Evolutionary conservation across 2,888 invertebrate genomes (phyloP).

Genomic region (Conus canariensis): DNA sequence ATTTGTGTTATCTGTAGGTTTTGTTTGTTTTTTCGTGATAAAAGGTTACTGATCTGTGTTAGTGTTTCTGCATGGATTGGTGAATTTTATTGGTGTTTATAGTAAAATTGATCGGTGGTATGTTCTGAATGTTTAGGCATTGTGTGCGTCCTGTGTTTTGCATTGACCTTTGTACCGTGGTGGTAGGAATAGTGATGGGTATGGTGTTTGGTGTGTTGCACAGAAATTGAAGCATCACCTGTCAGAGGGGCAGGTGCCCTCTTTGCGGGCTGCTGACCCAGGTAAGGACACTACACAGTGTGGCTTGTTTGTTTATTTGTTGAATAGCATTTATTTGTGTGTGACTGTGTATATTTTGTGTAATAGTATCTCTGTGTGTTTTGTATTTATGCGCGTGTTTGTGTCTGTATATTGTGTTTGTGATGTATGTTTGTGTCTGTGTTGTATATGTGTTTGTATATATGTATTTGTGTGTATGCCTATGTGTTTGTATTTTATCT

Average conservation of each 20-base stretch:
- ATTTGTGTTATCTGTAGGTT: too few species aligned
- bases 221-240: slow-evolving; percentile 58
- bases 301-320: too few species aligned
- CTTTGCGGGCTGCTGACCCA: slow-evolving; percentile 56
- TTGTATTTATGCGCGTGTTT: not conserved
- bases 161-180: too few species aligned
- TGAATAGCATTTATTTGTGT: not conserved
- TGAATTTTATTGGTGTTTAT: too few species aligned
- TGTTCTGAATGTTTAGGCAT: too few species aligned
- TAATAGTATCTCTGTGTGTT: not conserved
- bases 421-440: not conserved
- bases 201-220: not conserved
- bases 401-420: not conserved
- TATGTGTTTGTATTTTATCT: not conserved
- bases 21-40: too few species aligned
- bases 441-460: not conserved
- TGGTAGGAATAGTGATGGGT: too few species aligned
- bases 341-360: slow-evolving; percentile 15
- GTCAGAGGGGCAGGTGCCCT: slow-evolving; percentile 57
- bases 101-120: too few species aligned
- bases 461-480: not conserved
- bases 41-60: too few species aligned
- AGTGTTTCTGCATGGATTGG: too few species aligned
- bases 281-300: slow-evolving; percentile 41
- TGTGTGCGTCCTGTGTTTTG: not conserved